phyloP scores from a whole-genome alignment of 2,113 vertebrate genomes.

The Phylloscopus whistleri region DNA sequence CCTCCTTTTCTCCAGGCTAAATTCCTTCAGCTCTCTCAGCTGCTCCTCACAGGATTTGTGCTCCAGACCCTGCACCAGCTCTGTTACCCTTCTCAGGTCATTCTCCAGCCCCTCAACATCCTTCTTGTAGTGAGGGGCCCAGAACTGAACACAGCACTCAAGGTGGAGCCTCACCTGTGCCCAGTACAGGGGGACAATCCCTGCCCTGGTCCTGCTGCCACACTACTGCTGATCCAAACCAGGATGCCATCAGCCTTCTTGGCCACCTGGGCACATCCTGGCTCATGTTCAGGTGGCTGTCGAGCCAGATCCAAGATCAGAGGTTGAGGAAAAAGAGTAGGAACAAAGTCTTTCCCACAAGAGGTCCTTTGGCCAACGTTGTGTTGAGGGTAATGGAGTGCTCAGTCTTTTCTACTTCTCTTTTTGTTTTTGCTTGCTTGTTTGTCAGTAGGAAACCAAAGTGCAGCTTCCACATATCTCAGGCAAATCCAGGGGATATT shows the following conservation, averaged over 20 bases:
- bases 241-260: not conserved
- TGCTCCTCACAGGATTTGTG: not conserved
- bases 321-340: not conserved
- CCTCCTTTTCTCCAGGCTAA: not conserved
- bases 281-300: not conserved
- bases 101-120: not conserved
- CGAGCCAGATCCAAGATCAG: not conserved
- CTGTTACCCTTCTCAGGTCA: not conserved
- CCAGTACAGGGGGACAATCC: too few species aligned
- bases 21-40: not conserved
- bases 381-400: not conserved
- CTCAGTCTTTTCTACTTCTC: not conserved
- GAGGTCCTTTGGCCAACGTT: not conserved
- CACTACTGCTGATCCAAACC: not conserved
- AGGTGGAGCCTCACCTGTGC: not conserved
- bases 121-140: not conserved
- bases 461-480: not conserved
- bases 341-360: not conserved
- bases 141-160: not conserved
- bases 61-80: not conserved
- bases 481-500: not conserved
- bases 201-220: not conserved
- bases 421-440: not conserved
- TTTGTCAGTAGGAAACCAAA: not conserved
- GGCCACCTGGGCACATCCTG: not conserved